phyloP scores from a whole-genome alignment of 2,888 invertebrate species.

The Agrochola litura region DNA sequence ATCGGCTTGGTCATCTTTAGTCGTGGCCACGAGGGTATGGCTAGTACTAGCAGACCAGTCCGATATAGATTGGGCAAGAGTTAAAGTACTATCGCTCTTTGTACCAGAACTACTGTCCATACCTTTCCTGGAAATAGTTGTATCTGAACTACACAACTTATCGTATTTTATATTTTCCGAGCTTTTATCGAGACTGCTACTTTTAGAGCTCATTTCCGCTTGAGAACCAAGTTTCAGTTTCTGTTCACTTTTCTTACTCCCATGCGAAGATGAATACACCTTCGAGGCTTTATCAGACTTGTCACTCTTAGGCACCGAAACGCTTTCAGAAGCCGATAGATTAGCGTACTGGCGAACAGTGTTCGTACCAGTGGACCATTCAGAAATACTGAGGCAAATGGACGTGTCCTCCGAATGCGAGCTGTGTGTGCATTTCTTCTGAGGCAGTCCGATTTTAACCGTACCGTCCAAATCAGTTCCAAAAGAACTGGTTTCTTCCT shows the following conservation, averaged over 20 bases:
- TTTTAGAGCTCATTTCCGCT: slow-evolving; percentile 90
- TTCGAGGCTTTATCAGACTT: slow-evolving; percentile 91
- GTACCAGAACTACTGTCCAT: slow-evolving; percentile 92
- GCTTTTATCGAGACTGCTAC: slow-evolving; percentile 91
- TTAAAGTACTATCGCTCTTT: slow-evolving; percentile 95
- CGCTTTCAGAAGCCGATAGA: slow-evolving; percentile 93
- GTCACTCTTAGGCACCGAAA: slow-evolving; percentile 91
- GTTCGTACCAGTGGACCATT: slow-evolving; percentile 97
- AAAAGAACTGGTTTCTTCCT: slow-evolving; percentile 94
- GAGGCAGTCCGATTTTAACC: slow-evolving; percentile 94
- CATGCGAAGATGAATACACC: slow-evolving; percentile 91
- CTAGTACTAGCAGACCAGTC: slow-evolving; percentile 96
- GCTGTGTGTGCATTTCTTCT: slow-evolving; percentile 95
- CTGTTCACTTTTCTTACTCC: slow-evolving; percentile 89
- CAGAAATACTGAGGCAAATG: slow-evolving; percentile 95
- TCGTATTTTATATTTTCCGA: slow-evolving; percentile 90
- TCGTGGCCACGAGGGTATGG: slow-evolving; percentile 93
- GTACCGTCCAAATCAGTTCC: slow-evolving; percentile 96
- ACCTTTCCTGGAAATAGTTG: slow-evolving; percentile 87
- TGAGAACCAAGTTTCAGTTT: slow-evolving; percentile 84
- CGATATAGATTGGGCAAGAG: slow-evolving; percentile 94
- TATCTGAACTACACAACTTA: slow-evolving; percentile 91
- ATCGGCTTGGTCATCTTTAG: slow-evolving; percentile 86
- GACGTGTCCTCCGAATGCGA: slow-evolving; percentile 97
- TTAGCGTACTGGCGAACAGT: slow-evolving; percentile 95